These are phyloP conservation scores for Leptopilina clavipes DNA, from an alignment of 1,140 invertebrate species.

Conservation along the genomic window DNA sequence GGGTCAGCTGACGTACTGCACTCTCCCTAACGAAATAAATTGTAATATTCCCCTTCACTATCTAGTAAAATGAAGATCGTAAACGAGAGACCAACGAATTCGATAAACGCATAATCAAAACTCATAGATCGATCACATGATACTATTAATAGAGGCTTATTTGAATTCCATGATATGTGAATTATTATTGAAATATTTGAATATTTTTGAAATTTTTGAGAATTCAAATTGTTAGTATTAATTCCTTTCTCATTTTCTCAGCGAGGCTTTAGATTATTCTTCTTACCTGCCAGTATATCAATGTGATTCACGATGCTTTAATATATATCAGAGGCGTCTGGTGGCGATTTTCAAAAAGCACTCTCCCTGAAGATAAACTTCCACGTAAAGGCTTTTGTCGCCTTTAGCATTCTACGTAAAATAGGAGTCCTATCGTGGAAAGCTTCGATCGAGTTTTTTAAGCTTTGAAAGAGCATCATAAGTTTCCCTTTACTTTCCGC, in stretches of 20 bases:
- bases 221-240: background rate
- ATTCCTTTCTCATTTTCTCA: background rate
- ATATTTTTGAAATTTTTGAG: too few relatives aligned
- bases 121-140: background rate
- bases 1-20: slow-evolving; percentile 25
- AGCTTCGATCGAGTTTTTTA: slow-evolving; percentile 46
- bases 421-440: slow-evolving; percentile 8
- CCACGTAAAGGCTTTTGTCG: background rate
- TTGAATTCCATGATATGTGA: background rate
- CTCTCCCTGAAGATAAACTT: slow-evolving; percentile 15
- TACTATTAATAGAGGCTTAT: background rate
- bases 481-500: slow-evolving; percentile 65
- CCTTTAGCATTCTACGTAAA: background rate
- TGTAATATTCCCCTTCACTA: slow-evolving; percentile 25
- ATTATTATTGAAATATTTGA: slow-evolving; percentile 3
- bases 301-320: slow-evolving; percentile 12
- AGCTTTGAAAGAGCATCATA: slow-evolving; percentile 66
- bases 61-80: background rate
- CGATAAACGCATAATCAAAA: slow-evolving; percentile 23
- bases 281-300: slow-evolving; percentile 2
- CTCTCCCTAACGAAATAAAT: slow-evolving; percentile 43
- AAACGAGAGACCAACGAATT: background rate
- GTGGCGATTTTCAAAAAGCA: slow-evolving; percentile 18
- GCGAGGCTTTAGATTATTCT: background rate
- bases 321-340: background rate